Conservation (phyloP, 2,888 invertebrate genomes). For the Atethmia centrago region DNA sequence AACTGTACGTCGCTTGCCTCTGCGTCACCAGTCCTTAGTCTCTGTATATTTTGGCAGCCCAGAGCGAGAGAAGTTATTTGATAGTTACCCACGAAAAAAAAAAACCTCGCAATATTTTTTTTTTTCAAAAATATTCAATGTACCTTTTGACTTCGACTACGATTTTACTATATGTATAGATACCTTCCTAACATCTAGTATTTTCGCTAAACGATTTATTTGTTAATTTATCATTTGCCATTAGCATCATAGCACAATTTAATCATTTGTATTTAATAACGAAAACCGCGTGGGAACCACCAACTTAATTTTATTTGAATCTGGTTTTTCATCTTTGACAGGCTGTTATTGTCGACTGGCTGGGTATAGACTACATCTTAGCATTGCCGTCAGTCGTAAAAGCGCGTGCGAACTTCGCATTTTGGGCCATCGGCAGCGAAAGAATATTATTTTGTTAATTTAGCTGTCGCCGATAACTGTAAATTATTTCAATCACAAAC, state of each 20-base stretch:
- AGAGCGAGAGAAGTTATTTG: too few relatives aligned
- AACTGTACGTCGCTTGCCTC: too few relatives aligned
- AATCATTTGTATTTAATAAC: slow-evolving; percentile 8
- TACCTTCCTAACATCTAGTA: too few relatives aligned
- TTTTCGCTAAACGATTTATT: slow-evolving; percentile 24
- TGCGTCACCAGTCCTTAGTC: too few relatives aligned
- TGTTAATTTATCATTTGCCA: slow-evolving; percentile 28
- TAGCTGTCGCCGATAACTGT: background rate
- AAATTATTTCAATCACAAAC: slow-evolving; percentile 6
- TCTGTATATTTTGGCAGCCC: too few relatives aligned
- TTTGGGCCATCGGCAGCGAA: too few relatives aligned
- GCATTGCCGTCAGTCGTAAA: background rate
- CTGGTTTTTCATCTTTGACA: background rate
- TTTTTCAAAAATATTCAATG: too few relatives aligned
- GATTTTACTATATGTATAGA: too few relatives aligned
- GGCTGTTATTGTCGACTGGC: background rate
- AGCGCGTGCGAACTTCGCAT: background rate
- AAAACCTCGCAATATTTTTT: too few relatives aligned
- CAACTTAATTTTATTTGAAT: background rate
- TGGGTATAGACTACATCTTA: background rate
- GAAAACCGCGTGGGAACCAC: background rate
- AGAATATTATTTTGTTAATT: background rate
- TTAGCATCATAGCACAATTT: slow-evolving; percentile 21
- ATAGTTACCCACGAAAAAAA: too few relatives aligned
- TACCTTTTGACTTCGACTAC: too few relatives aligned